phyloP scores from a whole-genome alignment of 2,797 vertebrate species.

The Chelonia mydas region DNA sequence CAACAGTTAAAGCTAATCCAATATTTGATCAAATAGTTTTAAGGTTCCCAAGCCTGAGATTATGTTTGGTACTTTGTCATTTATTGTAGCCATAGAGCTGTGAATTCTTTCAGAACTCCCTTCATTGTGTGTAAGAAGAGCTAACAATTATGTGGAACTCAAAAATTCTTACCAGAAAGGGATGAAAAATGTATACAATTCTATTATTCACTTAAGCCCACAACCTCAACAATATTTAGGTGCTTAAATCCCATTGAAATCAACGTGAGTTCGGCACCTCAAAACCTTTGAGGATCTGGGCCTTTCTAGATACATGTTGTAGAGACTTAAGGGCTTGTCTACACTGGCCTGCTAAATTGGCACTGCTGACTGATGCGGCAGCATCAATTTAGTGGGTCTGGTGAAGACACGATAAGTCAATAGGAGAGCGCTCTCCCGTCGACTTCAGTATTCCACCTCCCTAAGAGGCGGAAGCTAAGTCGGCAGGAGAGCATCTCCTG shows the following conservation, averaged over 20 bases:
- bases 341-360: too few species aligned
- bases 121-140: background rate
- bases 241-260: background rate
- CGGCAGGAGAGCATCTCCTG: too few species aligned
- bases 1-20: background rate
- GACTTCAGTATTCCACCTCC: too few species aligned
- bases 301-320: background rate
- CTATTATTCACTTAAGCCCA: background rate
- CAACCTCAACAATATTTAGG: background rate
- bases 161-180: background rate
- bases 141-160: rapidly evolving
- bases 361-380: too few species aligned
- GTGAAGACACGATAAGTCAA: too few species aligned
- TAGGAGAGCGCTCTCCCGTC: too few species aligned
- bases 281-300: background rate
- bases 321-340: background rate
- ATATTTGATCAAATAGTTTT: background rate
- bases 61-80: background rate
- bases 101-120: constrained; percentile 7
- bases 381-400: too few species aligned
- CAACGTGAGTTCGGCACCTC: too few species aligned
- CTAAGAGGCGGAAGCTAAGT: too few species aligned
- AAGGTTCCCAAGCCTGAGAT: constrained; percentile 1
- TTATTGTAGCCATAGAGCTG: background rate
- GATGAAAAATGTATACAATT: background rate